Conservation (phyloP, 2,888 invertebrate species). For the Andrena dorsata region DNA sequence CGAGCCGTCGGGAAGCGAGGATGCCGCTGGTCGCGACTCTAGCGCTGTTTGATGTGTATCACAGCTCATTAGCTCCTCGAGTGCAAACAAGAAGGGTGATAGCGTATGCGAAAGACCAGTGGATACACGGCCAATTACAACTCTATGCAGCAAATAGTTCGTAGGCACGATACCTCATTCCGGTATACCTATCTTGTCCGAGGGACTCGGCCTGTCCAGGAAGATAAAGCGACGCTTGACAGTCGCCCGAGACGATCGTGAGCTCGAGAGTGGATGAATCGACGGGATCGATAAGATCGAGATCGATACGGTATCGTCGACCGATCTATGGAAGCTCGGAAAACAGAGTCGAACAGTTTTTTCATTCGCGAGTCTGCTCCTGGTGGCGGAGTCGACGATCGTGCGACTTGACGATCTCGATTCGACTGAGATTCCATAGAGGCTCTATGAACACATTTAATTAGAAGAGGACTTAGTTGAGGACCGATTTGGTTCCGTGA, state of each 20-base stretch:
- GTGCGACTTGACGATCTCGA: conserved; percentile 7
- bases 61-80: conserved; percentile 83
- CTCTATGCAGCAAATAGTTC: conserved; percentile 83
- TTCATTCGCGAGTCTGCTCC: not conserved
- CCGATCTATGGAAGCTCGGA: conserved; percentile 42
- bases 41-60: conserved; percentile 83
- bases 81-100: conserved; percentile 79
- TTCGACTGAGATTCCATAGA: not conserved
- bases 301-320: conserved; percentile 44
- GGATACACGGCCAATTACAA: conserved; percentile 83
- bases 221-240: conserved; percentile 56
- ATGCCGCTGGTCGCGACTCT: conserved; percentile 62
- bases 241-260: conserved; percentile 33
- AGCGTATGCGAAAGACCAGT: conserved; percentile 76
- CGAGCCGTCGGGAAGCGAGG: conserved; percentile 68
- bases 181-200: conserved; percentile 57
- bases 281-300: conserved; percentile 52
- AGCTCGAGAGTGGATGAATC: conserved; percentile 20
- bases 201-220: conserved; percentile 23
- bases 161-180: conserved; percentile 78
- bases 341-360: not conserved
- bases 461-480: not conserved
- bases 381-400: not conserved
- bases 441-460: too few species aligned
- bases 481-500: too few species aligned